These are phyloP conservation scores for Bursaphelenchus okinawaensis DNA, from an alignment of 2,888 invertebrate genomes.

Conservation along the genomic window DNA sequence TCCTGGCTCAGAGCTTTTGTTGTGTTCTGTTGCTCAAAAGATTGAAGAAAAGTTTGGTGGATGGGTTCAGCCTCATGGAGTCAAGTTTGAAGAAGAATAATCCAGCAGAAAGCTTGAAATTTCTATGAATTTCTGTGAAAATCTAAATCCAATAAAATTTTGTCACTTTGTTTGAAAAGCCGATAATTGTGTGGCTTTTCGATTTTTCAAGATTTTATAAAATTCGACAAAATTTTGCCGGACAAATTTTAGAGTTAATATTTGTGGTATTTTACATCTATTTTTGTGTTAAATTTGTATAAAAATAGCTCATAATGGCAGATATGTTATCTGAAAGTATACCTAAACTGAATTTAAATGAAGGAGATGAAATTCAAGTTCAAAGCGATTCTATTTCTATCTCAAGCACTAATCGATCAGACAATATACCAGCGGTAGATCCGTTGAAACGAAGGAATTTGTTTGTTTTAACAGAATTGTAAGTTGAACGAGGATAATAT, in stretches of 20 bases:
- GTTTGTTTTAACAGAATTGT: slow-evolving; percentile 9
- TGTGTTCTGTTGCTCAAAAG: neutral
- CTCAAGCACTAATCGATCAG: neutral
- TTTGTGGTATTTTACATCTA: too few species aligned
- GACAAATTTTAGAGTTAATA: too few species aligned
- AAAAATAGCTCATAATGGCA: too few species aligned
- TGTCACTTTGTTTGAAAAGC: too few species aligned
- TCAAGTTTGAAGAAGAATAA: neutral
- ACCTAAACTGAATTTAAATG: neutral
- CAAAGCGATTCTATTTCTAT: neutral
- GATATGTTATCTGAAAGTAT: too few species aligned
- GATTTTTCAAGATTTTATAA: too few species aligned
- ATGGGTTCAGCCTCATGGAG: neutral
- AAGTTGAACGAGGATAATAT: neutral
- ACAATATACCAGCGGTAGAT: neutral
- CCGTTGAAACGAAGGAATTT: slow-evolving; percentile 11
- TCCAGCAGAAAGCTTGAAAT: too few species aligned
- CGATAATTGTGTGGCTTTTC: too few species aligned
- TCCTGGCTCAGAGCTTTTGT: neutral
- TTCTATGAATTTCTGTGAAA: too few species aligned
- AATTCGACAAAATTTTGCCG: too few species aligned
- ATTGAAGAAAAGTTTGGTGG: neutral
- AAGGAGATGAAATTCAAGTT: neutral
- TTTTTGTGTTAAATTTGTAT: too few species aligned
- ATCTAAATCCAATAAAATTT: too few species aligned